phyloP scores from a whole-genome alignment of 2,888 invertebrate species.

The Sericinus montela region DNA sequence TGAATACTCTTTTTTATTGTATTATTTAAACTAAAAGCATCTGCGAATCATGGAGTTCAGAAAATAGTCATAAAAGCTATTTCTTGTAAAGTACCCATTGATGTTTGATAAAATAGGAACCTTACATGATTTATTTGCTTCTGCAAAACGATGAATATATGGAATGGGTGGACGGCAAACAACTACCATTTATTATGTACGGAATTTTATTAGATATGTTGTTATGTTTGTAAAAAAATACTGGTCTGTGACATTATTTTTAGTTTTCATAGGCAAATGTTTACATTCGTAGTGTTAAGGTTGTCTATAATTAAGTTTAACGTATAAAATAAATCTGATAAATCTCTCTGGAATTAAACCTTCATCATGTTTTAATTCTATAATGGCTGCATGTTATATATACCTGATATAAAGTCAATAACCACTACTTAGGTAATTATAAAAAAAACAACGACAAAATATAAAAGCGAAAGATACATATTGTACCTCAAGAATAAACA shows the following conservation, averaged over 20 bases:
- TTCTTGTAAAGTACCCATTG: constrained; percentile 9
- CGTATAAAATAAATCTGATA: too few species aligned
- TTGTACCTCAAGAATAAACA: too few species aligned
- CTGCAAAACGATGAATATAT: constrained; percentile 2
- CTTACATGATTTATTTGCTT: constrained; percentile 7
- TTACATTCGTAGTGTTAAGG: too few species aligned
- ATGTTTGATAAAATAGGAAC: constrained; percentile 12
- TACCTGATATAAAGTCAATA: too few species aligned
- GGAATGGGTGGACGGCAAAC: background rate
- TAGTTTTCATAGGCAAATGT: background rate
- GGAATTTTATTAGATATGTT: background rate
- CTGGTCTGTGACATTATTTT: background rate
- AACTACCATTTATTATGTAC: background rate
- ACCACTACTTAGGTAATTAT: too few species aligned
- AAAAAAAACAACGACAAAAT: too few species aligned
- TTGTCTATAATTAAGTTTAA: too few species aligned
- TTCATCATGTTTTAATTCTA: too few species aligned
- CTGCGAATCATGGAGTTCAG: background rate
- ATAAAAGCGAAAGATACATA: too few species aligned
- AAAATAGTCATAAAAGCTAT: constrained; percentile 6
- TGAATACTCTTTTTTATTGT: too few species aligned
- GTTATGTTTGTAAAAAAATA: background rate
- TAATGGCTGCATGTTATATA: too few species aligned
- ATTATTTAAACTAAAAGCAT: background rate
- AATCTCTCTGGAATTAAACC: too few species aligned